Conservation (phyloP, 1,140 invertebrate genomes). For the Centruroides vittatus region DNA sequence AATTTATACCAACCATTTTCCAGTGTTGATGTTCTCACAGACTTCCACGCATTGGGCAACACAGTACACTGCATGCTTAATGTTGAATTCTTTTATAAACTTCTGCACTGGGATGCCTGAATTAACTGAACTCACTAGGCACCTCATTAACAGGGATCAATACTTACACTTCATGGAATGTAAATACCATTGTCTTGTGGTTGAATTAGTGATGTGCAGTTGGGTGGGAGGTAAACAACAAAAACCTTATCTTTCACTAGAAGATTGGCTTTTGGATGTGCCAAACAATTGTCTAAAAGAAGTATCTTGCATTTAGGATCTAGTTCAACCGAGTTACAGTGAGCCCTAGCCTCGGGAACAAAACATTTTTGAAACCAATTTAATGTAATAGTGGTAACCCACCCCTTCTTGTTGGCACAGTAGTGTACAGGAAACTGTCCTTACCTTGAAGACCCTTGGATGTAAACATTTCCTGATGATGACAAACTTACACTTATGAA, state of each 20-base stretch:
- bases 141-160: not conserved
- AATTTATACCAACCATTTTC: too few relatives aligned
- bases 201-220: not conserved
- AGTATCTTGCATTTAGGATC: conserved; percentile 2
- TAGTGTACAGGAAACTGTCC: not conserved
- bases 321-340: conserved; percentile 1
- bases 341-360: conserved; percentile 1
- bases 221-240: not conserved
- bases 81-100: not conserved
- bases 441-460: not conserved
- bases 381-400: not conserved
- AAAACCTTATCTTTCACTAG: not conserved
- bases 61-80: not conserved
- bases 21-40: not conserved
- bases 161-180: not conserved
- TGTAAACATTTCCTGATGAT: conserved; percentile 1
- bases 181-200: not conserved
- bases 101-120: not conserved
- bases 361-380: conserved; percentile 1
- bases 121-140: not conserved
- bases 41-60: not conserved
- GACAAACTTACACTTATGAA: conserved; percentile 5
- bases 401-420: not conserved
- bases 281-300: conserved; percentile 4
- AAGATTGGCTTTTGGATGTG: not conserved